Conservation (phyloP, 2,113 vertebrate genomes). For the Zosterops borbonicus region DNA sequence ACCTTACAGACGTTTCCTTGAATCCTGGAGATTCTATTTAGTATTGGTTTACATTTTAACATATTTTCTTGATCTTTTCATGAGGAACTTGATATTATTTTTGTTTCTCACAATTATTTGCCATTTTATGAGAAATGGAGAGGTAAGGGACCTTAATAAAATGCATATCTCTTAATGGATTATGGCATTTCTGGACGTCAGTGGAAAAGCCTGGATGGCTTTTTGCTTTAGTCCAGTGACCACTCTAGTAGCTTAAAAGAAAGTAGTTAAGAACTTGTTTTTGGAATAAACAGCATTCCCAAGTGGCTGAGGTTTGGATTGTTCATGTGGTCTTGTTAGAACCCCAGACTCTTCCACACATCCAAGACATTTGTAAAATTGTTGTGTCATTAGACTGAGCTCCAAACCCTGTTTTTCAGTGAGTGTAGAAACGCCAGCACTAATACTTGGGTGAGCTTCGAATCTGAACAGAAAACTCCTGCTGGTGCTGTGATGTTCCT, state of each 20-base stretch:
- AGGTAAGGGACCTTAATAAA: not conserved
- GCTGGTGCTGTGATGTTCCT: not conserved
- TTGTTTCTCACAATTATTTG: not conserved
- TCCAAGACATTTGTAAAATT: not conserved
- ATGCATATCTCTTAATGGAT: not conserved
- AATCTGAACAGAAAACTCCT: not conserved
- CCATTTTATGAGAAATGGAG: not conserved
- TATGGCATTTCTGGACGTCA: not conserved
- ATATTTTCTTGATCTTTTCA: not conserved
- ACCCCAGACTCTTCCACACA: not conserved
- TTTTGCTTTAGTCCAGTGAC: not conserved
- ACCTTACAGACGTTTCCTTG: not conserved
- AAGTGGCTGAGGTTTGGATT: not conserved
- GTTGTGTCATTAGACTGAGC: not conserved
- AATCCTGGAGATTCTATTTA: not conserved
- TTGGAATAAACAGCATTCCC: not conserved
- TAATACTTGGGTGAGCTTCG: not conserved
- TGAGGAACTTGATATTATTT: not conserved
- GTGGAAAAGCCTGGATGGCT: not conserved
- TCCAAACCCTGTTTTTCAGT: not conserved
- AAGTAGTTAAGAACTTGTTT: not conserved
- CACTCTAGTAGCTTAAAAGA: not conserved
- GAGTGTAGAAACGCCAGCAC: rapidly evolving
- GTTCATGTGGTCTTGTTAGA: not conserved
- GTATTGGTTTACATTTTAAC: not conserved